A percentile compares a stretch with the other conserved stretches of the same genome.
phyloP scores from a whole-genome alignment of 2,888 invertebrate species.

The Scotopteryx bipunctaria region DNA sequence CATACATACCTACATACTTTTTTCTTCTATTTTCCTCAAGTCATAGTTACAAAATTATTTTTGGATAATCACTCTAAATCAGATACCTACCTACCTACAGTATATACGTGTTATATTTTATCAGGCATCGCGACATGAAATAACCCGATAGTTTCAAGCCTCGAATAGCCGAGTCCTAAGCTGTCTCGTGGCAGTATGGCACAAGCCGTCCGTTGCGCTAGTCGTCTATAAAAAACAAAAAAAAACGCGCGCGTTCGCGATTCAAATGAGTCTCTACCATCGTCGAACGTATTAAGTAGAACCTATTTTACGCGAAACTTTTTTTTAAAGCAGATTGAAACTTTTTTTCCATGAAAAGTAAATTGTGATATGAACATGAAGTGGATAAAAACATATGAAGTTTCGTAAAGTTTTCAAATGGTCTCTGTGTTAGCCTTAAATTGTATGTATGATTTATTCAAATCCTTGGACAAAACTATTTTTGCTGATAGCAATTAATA shows the following conservation, averaged over 20 bases:
- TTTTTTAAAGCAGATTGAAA: not conserved
- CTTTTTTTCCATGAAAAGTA: constrained; percentile 11
- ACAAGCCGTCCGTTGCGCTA: constrained; percentile 51
- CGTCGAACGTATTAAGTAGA: not conserved
- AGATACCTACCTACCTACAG: too few relatives aligned
- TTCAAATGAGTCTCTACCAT: constrained; percentile 39
- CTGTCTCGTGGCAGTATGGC: constrained; percentile 51
- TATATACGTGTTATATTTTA: constrained; percentile 24
- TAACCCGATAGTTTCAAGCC: constrained; percentile 52
- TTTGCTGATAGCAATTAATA: constrained; percentile 81
- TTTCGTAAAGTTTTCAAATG: constrained; percentile 67
- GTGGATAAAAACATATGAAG: constrained; percentile 49
- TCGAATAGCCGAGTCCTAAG: constrained; percentile 14
- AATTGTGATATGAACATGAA: constrained; percentile 14
- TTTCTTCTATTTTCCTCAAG: too few relatives aligned
- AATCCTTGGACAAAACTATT: constrained; percentile 77
- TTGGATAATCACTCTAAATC: too few relatives aligned
- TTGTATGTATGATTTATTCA: constrained; percentile 83
- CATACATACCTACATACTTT: too few relatives aligned
- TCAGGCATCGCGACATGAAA: constrained; percentile 33
- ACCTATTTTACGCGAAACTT: not conserved
- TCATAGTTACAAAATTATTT: too few relatives aligned
- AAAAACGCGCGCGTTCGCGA: constrained; percentile 40
- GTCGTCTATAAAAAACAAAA: constrained; percentile 55
- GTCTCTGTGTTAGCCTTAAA: constrained; percentile 70